These are phyloP conservation scores for Hyppa rectilinea DNA, from an alignment of 2,888 invertebrate species.

Conservation along the genomic window DNA sequence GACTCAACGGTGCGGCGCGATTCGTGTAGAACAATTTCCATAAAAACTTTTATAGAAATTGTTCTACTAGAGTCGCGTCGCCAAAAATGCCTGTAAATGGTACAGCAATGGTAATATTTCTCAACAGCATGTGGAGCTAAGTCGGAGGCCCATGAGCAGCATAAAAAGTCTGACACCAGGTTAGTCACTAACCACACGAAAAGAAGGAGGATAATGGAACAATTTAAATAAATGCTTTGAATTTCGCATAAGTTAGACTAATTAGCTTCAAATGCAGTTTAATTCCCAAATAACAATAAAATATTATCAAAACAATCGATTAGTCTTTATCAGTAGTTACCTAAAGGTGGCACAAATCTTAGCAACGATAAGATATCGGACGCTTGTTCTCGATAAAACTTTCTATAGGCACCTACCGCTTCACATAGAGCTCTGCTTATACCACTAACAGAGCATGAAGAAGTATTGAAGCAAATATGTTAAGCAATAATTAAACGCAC, in stretches of 20 bases:
- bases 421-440: background rate
- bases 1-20: too few relatives aligned
- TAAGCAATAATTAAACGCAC: background rate
- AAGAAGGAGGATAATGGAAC: too few relatives aligned
- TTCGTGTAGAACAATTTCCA: too few relatives aligned
- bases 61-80: too few relatives aligned
- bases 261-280: background rate
- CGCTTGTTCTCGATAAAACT: constrained; percentile 4
- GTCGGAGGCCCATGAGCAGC: too few relatives aligned
- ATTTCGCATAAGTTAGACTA: background rate
- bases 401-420: background rate
- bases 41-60: too few relatives aligned
- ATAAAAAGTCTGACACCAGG: too few relatives aligned
- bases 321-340: constrained; percentile 15
- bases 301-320: background rate
- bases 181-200: too few relatives aligned
- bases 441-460: background rate
- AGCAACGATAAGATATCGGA: constrained; percentile 21
- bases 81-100: too few relatives aligned
- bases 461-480: background rate
- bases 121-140: too few relatives aligned
- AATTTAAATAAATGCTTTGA: background rate
- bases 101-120: too few relatives aligned
- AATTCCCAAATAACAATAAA: background rate
- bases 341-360: background rate